Evolutionary conservation across 1,140 invertebrate genomes (phyloP).

Genomic region (Dendrolimus punctatus): DNA sequence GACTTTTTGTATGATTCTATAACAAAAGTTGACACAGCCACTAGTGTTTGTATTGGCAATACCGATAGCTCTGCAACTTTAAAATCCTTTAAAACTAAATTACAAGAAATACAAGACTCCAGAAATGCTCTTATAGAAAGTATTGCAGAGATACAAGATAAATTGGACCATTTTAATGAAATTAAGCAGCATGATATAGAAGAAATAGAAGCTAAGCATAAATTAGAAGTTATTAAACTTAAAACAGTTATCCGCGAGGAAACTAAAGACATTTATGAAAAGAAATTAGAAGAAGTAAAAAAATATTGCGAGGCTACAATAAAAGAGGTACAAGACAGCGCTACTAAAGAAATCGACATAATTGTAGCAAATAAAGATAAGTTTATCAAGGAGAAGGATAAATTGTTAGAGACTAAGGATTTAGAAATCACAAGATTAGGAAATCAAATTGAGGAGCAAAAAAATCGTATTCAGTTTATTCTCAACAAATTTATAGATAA

Average conservation of each 20-base stretch:
- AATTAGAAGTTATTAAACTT: constrained; percentile 37
- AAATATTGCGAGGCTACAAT: constrained; percentile 29
- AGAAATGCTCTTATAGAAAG: constrained; percentile 38
- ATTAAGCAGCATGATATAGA: constrained; percentile 42
- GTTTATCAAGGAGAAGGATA: constrained; percentile 36
- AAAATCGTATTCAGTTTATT: constrained; percentile 28
- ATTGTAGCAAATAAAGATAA: constrained; percentile 20
- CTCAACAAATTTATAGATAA: constrained; percentile 33
- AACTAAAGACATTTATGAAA: constrained; percentile 31
- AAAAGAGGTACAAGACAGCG: constrained; percentile 23
- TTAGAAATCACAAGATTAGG: constrained; percentile 31
- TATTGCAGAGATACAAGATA: constrained; percentile 34
- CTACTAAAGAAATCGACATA: constrained; percentile 20
- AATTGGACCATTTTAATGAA: constrained; percentile 31
- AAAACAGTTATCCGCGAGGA: constrained; percentile 30
- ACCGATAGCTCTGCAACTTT: constrained; percentile 26
- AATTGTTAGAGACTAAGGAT: constrained; percentile 31
- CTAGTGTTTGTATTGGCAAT: constrained; percentile 19
- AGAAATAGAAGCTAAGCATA: constrained; percentile 38
- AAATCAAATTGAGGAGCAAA: constrained; percentile 30
- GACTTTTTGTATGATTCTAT: constrained; percentile 15
- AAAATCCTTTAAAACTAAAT: constrained; percentile 30
- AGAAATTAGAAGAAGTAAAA: constrained; percentile 32
- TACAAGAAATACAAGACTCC: constrained; percentile 39
- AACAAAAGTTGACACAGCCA: constrained; percentile 28